Base-by-base conservation (phyloP, 2,888 invertebrate genomes). In the Eupithecia centaureata region DNA sequence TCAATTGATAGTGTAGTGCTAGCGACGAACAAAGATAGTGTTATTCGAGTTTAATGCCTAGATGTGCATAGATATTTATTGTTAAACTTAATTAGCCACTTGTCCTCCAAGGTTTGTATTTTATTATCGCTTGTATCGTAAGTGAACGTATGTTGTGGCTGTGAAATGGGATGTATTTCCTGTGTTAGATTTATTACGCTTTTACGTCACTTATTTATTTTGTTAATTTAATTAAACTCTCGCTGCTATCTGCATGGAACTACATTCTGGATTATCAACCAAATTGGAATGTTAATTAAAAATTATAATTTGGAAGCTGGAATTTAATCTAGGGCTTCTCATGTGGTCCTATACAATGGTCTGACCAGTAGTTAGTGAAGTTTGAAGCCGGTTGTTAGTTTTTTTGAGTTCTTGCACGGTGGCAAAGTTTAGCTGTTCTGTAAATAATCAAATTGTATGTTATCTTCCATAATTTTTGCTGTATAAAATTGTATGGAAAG, bases 101-200 rank as follows among this genome's bases (percentile, higher is more conserved):
- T 79, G 70, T 79, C 81, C 81, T 82, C 77, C 78, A 80, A 83
- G 80, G 85, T 87, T 86, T 86, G 86, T 90, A 90, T 86, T 89
- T 86, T 87, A 84, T 83, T 85, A 86, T 87, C 82, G 91, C 89
- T 90, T 90, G 83, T 86, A 86, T 82, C 82, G 81, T 89, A 88
- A 88, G 88, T 87, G 85, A 86, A 88, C 76, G 84, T 90, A 86
- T 91, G 90, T 84, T 86, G 90, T 91, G 92, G 92, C 92, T 92
- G 92, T 92, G 92, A 92, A 88, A 81, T 81, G 82, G 90, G 91
- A 80, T 84, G 79, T 75, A 76, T 80, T 83, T 87, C 89, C 86
- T 85, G 82, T 83, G 75, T 84, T 89, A 92, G 91, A 83, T 89
- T 82, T 85, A 75, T 80, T 89, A 90, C 80, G 90, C 90, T 91